These are phyloP conservation scores for Callorhinus ursinus DNA, from an alignment of 2,113 vertebrate species.

Conservation along the genomic window DNA sequence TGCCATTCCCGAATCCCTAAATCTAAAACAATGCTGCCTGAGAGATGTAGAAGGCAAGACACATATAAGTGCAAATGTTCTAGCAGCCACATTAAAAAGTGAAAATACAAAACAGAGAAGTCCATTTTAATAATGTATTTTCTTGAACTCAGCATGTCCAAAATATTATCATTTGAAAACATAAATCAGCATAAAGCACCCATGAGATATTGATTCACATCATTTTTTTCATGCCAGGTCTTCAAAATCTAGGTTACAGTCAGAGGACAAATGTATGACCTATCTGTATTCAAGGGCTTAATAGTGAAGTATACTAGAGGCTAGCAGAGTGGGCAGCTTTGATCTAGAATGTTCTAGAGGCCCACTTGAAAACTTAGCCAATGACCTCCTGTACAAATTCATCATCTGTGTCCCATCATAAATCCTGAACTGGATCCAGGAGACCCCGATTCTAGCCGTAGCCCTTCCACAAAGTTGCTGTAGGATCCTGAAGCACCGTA, in stretches of 20 bases:
- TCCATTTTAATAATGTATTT: neutral
- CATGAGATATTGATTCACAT: neutral
- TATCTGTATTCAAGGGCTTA: neutral
- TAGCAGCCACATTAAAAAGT: too few relatives aligned
- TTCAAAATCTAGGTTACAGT: neutral
- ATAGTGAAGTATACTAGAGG: neutral
- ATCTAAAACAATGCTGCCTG: neutral
- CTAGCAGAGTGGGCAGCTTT: neutral
- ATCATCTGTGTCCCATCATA: neutral
- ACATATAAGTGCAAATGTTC: neutral
- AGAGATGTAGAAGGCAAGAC: neutral
- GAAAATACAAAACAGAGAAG: neutral
- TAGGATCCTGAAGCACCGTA: neutral
- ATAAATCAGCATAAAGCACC: neutral
- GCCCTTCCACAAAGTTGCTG: neutral
- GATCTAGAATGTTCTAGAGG: neutral
- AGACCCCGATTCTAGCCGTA: rapidly evolving
- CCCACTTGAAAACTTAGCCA: neutral
- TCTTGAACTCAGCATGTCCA: neutral
- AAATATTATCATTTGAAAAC: neutral
- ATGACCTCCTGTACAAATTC: neutral
- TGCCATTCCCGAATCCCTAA: neutral
- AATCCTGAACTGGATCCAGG: neutral
- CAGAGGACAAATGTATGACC: too few relatives aligned
- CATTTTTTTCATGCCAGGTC: neutral